These are phyloP conservation scores for Paramormyrops hopkinsi DNA, from an alignment of 2,797 vertebrate genomes.

Conservation along the genomic window DNA sequence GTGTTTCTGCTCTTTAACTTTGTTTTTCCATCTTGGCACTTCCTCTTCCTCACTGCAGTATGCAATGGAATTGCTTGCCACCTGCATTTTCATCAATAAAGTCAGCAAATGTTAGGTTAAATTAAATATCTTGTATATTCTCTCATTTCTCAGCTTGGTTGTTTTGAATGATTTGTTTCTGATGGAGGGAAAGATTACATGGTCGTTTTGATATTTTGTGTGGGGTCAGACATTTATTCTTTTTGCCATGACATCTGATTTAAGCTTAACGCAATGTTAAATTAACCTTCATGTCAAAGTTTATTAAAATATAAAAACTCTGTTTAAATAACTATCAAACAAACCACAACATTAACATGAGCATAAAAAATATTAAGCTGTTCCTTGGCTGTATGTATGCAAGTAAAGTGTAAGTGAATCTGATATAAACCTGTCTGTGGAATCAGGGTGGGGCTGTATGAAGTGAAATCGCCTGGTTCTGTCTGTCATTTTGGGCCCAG, in stretches of 20 bases:
- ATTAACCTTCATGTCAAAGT: too few species aligned
- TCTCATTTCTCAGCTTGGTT: too few species aligned
- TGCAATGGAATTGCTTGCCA: too few species aligned
- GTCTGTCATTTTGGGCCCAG: slow-evolving; percentile 3
- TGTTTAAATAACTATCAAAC: neutral
- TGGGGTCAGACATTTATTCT: neutral
- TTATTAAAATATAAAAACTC: neutral
- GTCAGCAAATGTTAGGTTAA: too few species aligned
- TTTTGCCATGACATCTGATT: neutral
- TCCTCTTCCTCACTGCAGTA: too few species aligned
- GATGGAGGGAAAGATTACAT: too few species aligned
- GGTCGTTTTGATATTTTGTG: neutral
- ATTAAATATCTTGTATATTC: too few species aligned
- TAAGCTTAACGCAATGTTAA: neutral
- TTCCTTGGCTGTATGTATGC: neutral
- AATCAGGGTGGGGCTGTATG: neutral
- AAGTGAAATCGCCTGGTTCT: neutral
- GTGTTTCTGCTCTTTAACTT: too few species aligned
- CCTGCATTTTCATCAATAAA: too few species aligned
- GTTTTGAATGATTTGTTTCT: too few species aligned
- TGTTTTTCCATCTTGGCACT: too few species aligned
- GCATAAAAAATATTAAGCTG: neutral
- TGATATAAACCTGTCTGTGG: neutral
- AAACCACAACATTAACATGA: neutral
- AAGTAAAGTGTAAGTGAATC: neutral